Evolutionary conservation across 2,888 invertebrate species (phyloP).

Genomic region (Ormyrus nitidulus): DNA sequence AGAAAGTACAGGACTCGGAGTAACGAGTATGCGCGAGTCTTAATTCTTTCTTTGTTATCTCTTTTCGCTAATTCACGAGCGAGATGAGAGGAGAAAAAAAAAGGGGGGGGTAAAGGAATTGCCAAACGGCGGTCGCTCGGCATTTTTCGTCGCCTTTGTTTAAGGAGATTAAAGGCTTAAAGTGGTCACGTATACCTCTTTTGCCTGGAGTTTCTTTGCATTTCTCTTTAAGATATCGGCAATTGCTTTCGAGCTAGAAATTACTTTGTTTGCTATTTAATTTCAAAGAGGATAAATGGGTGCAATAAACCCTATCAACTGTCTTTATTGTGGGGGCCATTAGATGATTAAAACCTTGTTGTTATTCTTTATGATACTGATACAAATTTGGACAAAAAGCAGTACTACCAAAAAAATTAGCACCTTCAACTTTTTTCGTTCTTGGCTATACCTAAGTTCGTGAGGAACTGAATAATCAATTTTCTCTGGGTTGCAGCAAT

Average conservation of each 20-base stretch:
- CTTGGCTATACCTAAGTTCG: too few species aligned
- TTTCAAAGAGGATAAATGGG: not conserved
- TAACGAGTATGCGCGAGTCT: constrained; percentile 61
- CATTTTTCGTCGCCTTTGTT: constrained; percentile 68
- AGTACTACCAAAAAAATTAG: too few species aligned
- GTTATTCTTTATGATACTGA: too few species aligned
- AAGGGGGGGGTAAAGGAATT: constrained; percentile 46
- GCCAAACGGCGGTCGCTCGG: constrained; percentile 43
- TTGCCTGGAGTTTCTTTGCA: not conserved
- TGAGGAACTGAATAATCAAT: too few species aligned
- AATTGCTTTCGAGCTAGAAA: not conserved
- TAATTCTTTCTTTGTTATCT: constrained; percentile 71
- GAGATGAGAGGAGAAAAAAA: constrained; percentile 43
- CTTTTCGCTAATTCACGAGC: constrained; percentile 66
- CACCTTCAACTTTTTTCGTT: too few species aligned
- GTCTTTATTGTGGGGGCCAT: too few species aligned
- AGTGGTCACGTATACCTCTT: constrained; percentile 60
- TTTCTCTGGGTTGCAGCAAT: too few species aligned
- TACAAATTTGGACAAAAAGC: too few species aligned
- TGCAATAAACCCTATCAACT: too few species aligned
- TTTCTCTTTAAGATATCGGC: not conserved
- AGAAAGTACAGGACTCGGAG: not conserved
- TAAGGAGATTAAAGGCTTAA: constrained; percentile 69
- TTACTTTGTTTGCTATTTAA: not conserved
- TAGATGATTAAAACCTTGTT: too few species aligned